A percentile compares a stretch with the other conserved stretches of the same genome.
Evolutionary conservation across 2,888 invertebrate genomes (phyloP).

Genomic region (Aelia acuminata): DNA sequence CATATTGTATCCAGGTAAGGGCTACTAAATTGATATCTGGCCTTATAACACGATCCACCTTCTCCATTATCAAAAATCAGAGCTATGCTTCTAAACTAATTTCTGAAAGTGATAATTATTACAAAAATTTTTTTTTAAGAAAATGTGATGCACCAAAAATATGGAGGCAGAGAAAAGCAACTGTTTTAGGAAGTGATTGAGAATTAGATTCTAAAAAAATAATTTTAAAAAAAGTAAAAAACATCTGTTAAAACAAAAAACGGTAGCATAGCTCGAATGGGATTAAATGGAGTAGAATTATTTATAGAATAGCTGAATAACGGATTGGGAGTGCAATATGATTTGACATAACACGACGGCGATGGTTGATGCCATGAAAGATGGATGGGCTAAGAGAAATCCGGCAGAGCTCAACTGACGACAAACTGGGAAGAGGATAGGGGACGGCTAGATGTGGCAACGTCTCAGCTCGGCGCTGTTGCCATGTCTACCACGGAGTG

Average conservation of each 20-base stretch:
- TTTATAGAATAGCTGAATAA: neutral
- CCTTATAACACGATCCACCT: no score
- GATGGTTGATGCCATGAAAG: neutral
- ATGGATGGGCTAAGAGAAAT: slow-evolving; percentile 8
- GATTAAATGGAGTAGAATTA: neutral
- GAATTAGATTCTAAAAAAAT: neutral
- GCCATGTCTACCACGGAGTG: slow-evolving; percentile 42
- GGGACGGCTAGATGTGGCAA: slow-evolving; percentile 51
- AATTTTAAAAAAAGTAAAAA: no score
- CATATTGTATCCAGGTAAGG: no score
- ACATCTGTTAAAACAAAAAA: no score
- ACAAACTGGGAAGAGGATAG: slow-evolving; percentile 35
- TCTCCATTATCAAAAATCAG: no score
- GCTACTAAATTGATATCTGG: no score
- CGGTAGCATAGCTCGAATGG: neutral
- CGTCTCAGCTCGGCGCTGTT: slow-evolving; percentile 47
- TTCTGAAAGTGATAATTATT: no score
- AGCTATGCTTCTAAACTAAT: no score
- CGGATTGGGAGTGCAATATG: neutral
- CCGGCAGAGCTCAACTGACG: slow-evolving; percentile 50
- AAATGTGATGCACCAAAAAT: no score
- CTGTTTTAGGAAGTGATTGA: neutral
- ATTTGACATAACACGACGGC: neutral
- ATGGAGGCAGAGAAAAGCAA: neutral
- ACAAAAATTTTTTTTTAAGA: no score